Base-by-base conservation (phyloP, 2,888 invertebrate species). In the Agrilus mali region DNA sequence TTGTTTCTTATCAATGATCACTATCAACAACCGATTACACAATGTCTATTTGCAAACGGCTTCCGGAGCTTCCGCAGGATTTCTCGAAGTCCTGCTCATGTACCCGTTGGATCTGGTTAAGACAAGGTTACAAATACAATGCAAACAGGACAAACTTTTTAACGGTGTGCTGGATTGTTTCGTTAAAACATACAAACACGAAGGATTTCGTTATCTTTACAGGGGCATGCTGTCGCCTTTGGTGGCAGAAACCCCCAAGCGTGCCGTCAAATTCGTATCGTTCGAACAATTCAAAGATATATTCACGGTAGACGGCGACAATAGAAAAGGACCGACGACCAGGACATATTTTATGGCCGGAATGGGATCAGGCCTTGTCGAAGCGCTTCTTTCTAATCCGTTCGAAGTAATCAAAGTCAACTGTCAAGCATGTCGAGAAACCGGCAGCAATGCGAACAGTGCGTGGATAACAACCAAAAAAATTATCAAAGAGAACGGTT, bases 71-170 rank as follows among this genome's bases (percentile, higher is more conserved):
- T 73, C 71, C 35, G 77, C 77, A 53, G 78, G 79, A 15, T 75
- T 79, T 56, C 69, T 77, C 13, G 78, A 80, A 60, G 76, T 78
- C 42, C 76, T 74, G 50, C 66, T 78, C 32, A 79, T 80, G 79
- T 78, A 80, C 57, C 80, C 80, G 0, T 64, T 80, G 60, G 79
- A 80, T 58, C 60, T 80, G 17, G 69, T 80, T 3, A 80, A 80
- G 60, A 80, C 79, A 5, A 64, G 80, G 41, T 71, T 79, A 47
- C 80, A 80, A 60, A 63, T 80, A 36, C 78, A 78, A 57, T 61
- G 65, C 12, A 64, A 63, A 48, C 53, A 56, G 15, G 50, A 46
- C 27, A 15, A 17, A 12, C 14, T 63, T 48, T 72, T 70, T 59
- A 59, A 60, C 47, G 75, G 76, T n/a, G 66, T 80, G 44, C 60